These are phyloP conservation scores for Stomatorhinus walkeri DNA, from an alignment of 2,797 vertebrate genomes.

Conservation along the genomic window DNA sequence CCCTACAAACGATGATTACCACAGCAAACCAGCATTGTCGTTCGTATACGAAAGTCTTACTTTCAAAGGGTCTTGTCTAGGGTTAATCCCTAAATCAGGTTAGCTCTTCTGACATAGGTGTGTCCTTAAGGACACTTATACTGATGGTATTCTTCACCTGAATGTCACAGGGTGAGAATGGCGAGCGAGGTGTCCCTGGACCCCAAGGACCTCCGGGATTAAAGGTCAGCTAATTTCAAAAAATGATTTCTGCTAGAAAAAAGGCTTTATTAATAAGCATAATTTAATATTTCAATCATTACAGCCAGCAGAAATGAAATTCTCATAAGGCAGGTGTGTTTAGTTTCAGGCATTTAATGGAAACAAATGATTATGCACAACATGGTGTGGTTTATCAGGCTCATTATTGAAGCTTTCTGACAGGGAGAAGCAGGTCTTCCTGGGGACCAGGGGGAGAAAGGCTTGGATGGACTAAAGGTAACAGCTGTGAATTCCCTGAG, in stretches of 20 bases:
- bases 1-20: background rate
- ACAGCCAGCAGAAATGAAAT: background rate
- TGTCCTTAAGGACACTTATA: background rate
- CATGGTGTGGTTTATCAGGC: background rate
- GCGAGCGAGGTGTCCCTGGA: conserved; percentile 57
- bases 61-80: background rate
- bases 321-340: background rate
- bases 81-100: background rate
- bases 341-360: background rate
- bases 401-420: conserved; percentile 23
- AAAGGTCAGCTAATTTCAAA: conserved; percentile 53
- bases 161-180: conserved; percentile 59
- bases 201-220: conserved; percentile 50
- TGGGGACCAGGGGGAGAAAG: conserved; percentile 54
- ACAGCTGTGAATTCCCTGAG: conserved; percentile 5
- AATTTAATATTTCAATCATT: background rate
- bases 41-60: background rate
- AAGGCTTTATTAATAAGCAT: background rate
- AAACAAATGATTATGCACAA: no score
- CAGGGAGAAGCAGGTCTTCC: conserved; percentile 60
- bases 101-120: background rate
- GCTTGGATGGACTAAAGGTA: conserved; percentile 62
- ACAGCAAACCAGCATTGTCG: background rate
- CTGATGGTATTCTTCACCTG: background rate
- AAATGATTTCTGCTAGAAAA: background rate